These are phyloP conservation scores for Scarus forsteni DNA, from an alignment of 2,797 vertebrate genomes.

Conservation along the genomic window DNA sequence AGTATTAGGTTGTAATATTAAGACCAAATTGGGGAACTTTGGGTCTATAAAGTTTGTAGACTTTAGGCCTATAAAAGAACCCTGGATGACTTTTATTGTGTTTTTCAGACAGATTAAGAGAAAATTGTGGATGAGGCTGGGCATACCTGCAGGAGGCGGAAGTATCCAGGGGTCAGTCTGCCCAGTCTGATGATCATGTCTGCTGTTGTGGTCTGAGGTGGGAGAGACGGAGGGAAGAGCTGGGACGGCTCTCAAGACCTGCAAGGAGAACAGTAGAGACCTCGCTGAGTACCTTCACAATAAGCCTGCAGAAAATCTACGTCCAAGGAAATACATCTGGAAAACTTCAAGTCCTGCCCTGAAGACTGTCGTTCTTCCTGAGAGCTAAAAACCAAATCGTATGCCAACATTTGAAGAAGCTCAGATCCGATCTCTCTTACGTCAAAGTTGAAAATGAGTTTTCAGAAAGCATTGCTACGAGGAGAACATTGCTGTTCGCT, in stretches of 20 bases:
- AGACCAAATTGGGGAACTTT: no score
- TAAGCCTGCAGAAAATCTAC: background rate
- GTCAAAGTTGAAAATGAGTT: background rate
- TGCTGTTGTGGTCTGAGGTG: conserved; percentile 24
- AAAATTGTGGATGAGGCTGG: no score
- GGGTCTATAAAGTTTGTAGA: no score
- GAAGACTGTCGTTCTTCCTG: background rate
- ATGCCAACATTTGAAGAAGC: background rate
- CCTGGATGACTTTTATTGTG: no score
- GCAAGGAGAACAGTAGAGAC: background rate
- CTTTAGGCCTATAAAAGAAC: no score
- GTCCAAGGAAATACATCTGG: background rate
- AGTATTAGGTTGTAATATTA: background rate
- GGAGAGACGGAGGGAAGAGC: conserved; percentile 15
- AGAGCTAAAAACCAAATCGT: background rate
- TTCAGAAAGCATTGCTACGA: background rate
- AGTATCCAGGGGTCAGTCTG: conserved; percentile 93
- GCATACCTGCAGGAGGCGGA: conserved; percentile 92
- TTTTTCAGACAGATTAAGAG: no score
- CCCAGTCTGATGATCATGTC: conserved; percentile 91
- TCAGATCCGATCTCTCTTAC: no score
- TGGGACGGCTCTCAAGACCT: conserved; percentile 55
- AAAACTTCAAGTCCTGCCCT: background rate
- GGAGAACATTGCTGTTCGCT: background rate
- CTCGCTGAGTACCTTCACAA: background rate